These are phyloP conservation scores for Cinclus cinclus DNA, from an alignment of 2,113 vertebrate species.

Conservation along the genomic window DNA sequence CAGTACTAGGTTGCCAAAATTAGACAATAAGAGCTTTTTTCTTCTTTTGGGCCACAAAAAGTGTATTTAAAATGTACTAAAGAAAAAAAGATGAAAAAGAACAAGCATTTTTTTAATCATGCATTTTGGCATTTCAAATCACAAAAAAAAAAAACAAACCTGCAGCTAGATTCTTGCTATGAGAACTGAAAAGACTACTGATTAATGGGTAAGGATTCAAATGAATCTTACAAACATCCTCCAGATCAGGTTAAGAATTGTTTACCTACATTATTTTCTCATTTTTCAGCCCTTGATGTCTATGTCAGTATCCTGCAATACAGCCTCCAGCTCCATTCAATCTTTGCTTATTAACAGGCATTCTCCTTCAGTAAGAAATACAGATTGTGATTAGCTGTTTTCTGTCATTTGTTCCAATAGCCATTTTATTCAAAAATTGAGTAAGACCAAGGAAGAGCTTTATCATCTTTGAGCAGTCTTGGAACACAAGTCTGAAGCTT, in stretches of 20 bases:
- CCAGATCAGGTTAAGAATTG: background rate
- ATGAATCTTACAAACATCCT: background rate
- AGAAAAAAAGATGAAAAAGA: background rate
- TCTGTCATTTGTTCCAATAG: background rate
- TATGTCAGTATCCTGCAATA: background rate
- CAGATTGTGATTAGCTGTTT: background rate
- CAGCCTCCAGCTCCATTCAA: background rate
- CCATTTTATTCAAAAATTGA: background rate
- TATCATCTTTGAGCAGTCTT: background rate
- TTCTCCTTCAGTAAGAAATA: background rate
- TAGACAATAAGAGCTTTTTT: background rate
- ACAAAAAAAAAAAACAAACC: background rate
- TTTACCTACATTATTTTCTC: background rate
- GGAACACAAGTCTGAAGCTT: background rate
- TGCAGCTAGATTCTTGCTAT: background rate
- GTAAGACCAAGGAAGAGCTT: slow-evolving; percentile 33
- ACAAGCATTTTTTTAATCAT: background rate
- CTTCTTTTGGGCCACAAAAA: background rate
- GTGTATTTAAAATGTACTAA: background rate
- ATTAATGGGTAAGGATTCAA: background rate
- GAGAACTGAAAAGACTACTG: background rate
- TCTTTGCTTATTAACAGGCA: background rate
- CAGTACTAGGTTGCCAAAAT: background rate
- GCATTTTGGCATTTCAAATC: background rate
- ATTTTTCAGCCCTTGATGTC: background rate